These are phyloP conservation scores for Drosophila nr. perissopoda DNA, from an alignment of 2,888 invertebrate species.

Conservation along the genomic window DNA sequence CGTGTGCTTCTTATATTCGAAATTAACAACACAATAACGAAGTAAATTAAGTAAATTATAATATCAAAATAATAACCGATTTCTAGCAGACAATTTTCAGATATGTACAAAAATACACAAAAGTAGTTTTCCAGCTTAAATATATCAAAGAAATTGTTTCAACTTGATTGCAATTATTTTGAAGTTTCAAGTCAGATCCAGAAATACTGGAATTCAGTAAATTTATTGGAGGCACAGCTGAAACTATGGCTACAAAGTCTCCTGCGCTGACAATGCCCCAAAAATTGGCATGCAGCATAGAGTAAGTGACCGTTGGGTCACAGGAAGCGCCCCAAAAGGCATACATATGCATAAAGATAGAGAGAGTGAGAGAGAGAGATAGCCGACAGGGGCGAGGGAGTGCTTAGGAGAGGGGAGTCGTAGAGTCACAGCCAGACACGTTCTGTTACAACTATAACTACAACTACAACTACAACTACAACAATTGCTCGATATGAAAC, in stretches of 20 bases:
- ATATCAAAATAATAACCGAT: background rate
- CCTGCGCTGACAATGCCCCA: background rate
- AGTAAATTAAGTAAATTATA: background rate
- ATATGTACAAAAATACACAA: background rate
- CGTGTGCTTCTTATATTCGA: background rate
- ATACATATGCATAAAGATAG: background rate
- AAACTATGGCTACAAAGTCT: constrained; percentile 2
- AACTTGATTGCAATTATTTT: background rate
- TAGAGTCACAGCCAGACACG: constrained; percentile 51
- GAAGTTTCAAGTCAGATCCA: background rate
- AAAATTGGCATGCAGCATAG: constrained; percentile 3
- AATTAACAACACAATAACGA: background rate
- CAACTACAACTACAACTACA: constrained; percentile 37
- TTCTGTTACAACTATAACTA: constrained; percentile 24
- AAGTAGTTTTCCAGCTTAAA: background rate
- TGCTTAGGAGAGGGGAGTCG: background rate
- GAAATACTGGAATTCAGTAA: background rate
- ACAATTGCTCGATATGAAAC: constrained; percentile 65
- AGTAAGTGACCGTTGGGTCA: constrained; percentile 54
- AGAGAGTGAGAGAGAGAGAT: background rate
- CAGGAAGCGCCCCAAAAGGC: constrained; percentile 56
- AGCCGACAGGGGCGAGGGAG: background rate
- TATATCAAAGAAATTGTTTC: background rate
- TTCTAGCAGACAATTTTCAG: background rate
- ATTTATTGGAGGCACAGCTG: constrained; percentile 11